A percentile compares a stretch with the other conserved stretches of the same genome.
phyloP scores from a whole-genome alignment of 2,113 vertebrate genomes.

The Thermophis baileyi region DNA sequence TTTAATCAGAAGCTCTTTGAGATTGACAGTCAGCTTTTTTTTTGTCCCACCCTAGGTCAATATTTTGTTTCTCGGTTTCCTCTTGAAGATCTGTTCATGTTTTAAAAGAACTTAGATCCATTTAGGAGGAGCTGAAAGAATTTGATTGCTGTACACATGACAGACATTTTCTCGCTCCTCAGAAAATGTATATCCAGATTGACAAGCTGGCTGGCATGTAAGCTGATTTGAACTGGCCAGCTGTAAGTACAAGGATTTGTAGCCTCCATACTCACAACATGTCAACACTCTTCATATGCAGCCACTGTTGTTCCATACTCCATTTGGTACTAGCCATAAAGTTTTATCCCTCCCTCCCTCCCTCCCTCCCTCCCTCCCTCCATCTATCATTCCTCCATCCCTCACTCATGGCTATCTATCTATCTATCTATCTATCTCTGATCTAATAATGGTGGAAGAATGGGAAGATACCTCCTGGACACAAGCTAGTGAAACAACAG shows the following conservation, averaged over 20 bases:
- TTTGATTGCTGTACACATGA: not conserved
- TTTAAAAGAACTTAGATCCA: not conserved
- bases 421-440: not conserved
- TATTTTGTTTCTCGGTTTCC: not conserved
- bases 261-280: not conserved
- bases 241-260: not conserved
- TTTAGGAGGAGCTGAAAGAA: not conserved
- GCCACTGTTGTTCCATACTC: not conserved
- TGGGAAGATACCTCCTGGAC: not conserved
- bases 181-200: not conserved
- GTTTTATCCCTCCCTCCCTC: not conserved
- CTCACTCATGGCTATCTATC: no score
- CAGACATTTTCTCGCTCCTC: not conserved
- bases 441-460: not conserved
- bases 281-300: not conserved
- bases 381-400: not conserved
- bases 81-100: not conserved
- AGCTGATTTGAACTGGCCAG: not conserved
- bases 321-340: not conserved
- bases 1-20: not conserved
- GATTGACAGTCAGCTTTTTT: not conserved
- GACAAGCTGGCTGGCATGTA: not conserved
- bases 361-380: no score
- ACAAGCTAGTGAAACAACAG: not conserved
- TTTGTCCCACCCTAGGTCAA: not conserved